Conservation (phyloP, 2,113 vertebrate species). For the Pangasianodon hypophthalmus region DNA sequence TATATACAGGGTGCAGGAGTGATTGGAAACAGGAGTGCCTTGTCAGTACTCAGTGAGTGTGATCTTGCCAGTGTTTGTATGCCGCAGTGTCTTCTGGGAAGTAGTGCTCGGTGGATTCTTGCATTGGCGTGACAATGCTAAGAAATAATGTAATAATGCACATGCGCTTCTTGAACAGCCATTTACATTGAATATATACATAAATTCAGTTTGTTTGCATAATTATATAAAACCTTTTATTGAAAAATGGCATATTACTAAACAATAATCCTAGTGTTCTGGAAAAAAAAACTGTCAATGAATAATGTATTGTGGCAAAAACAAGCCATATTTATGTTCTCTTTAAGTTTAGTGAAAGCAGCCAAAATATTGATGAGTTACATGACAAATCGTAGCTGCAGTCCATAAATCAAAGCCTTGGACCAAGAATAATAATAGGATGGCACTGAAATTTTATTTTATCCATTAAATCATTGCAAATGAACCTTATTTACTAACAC, state of each 20-base stretch:
- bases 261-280: neutral
- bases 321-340: neutral
- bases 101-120: too few species aligned
- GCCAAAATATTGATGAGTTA: neutral
- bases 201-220: neutral
- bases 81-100: too few species aligned
- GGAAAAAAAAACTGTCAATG: neutral
- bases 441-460: neutral
- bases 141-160: neutral
- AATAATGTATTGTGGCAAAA: neutral
- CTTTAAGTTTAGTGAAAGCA: neutral
- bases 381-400: neutral
- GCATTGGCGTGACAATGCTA: neutral
- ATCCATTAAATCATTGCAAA: neutral
- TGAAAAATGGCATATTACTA: neutral
- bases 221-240: neutral
- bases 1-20: too few species aligned
- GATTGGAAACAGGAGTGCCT: too few species aligned
- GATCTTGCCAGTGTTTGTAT: too few species aligned
- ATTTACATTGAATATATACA: neutral
- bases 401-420: constrained; percentile 3
- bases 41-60: too few species aligned
- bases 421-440: neutral
- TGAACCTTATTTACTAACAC: neutral
- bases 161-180: neutral